A percentile compares a stretch with the other conserved stretches of the same genome.
These are phyloP conservation scores for Zaprionus africanus DNA, from an alignment of 1,140 invertebrate genomes.

Conservation along the genomic window DNA sequence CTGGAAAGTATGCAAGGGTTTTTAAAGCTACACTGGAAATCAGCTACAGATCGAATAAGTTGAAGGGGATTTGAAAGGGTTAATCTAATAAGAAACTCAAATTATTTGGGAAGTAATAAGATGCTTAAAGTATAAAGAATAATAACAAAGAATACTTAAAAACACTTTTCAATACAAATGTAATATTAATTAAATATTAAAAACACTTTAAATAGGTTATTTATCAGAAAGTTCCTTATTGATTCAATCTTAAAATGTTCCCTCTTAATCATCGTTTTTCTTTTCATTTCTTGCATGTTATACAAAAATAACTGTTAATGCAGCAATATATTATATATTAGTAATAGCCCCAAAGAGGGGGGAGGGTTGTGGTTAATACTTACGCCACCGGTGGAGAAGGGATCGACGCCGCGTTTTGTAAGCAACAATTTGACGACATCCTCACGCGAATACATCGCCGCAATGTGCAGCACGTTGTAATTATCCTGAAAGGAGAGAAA, in stretches of 20 bases:
- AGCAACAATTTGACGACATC: constrained; percentile 96
- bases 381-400: constrained; percentile 96
- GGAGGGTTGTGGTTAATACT: constrained; percentile 84
- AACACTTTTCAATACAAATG: not conserved
- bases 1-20: constrained; percentile 19
- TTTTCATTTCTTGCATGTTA: not conserved
- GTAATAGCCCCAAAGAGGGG: not conserved
- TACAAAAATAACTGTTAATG: constrained; percentile 2
- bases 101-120: not conserved
- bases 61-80: not conserved
- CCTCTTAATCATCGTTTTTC: not conserved
- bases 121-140: not conserved
- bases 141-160: not conserved
- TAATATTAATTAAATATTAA: not conserved
- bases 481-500: constrained; percentile 90
- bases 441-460: constrained; percentile 96
- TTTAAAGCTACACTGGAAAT: not conserved
- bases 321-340: not conserved
- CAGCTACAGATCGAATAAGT: not conserved
- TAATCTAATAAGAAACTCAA: not conserved
- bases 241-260: not conserved
- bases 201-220: not conserved
- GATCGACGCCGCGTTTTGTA: constrained; percentile 94
- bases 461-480: constrained; percentile 96
- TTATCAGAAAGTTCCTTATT: not conserved